Evolutionary conservation across 1,140 invertebrate species (phyloP), one percentile per base, ranked within the genome.

Genomic region (Drosophila sp.): DNA sequence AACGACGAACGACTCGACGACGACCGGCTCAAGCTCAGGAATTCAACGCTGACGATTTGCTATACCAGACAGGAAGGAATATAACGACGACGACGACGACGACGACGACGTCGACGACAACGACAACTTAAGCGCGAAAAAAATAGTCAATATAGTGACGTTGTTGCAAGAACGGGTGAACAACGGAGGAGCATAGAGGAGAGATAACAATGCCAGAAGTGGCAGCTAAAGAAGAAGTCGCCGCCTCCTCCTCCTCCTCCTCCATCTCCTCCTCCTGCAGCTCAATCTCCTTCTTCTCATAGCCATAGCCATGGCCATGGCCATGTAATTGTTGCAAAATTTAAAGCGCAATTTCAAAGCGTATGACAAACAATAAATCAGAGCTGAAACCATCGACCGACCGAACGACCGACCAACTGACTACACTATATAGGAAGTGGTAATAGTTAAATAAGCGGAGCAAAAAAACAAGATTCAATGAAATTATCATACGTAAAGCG

Each of bases 321-420:
- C 74, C 77, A 80, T 84, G 82, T 86, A 87, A 87, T 87, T 87
- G 84, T 84, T 89, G 84, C 84, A 89, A 87, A 87, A 89, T 87
- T 87, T 87, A 87, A 87, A 87, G 84, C 84, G 84, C 84, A 89
- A 89, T 87, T 87, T 87, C 84, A 77, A 71, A 67, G 84, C 80
- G 77, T 87, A 89, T 83, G 84, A 87, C 84, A 87, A 87, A 87
- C 84, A 87, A 87, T 87, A 87, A 87, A 87, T 87, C 83, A 87
- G 44, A 50, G 80, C 76, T 79, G 70, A 83, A 86, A 79, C 83
- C 82, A 86, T 87, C 73, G 65, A 60, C 72, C 60, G 17, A 27
- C 33, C 17, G 41, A 44, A n/a, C 11, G 41, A 25, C n/a, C 66
- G 55, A 70, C 66, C 65, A 76, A 50, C 44, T 50, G 7, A 50